These are phyloP conservation scores for Ochropleura leucogaster DNA, from an alignment of 2,888 invertebrate species.

Conservation along the genomic window DNA sequence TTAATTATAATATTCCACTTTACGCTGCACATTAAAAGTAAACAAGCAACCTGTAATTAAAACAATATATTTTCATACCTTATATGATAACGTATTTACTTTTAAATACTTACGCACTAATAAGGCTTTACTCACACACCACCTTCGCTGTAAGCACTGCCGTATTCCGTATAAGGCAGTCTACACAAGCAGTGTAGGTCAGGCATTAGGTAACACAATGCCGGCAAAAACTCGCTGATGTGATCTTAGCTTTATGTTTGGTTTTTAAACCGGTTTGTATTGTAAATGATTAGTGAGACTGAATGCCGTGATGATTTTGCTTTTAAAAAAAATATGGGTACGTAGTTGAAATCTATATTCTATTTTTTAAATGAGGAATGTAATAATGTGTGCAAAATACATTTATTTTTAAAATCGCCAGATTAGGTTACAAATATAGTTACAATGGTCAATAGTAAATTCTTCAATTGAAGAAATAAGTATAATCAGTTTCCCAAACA, in stretches of 20 bases:
- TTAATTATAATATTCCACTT: too few species aligned
- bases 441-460: neutral
- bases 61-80: conserved; percentile 2
- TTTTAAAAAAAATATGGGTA: neutral
- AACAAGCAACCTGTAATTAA: conserved; percentile 1
- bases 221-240: conserved; percentile 43
- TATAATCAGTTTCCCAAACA: neutral
- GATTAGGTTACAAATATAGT: neutral
- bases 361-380: neutral
- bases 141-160: conserved; percentile 28
- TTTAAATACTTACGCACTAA: conserved; percentile 11
- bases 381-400: neutral
- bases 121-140: conserved; percentile 18
- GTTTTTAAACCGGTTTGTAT: conserved; percentile 30
- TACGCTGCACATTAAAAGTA: neutral
- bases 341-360: too few species aligned
- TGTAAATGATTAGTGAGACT: conserved; percentile 19
- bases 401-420: too few species aligned
- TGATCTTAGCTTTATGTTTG: conserved; percentile 43
- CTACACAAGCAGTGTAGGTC: conserved; percentile 61
- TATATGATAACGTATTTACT: conserved; percentile 25
- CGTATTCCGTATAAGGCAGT: conserved; percentile 39
- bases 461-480: too few species aligned
- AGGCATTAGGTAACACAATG: conserved; percentile 57
- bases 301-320: neutral